Evolutionary conservation across 1,140 invertebrate genomes (phyloP).

Genomic region (Drosophila carrolli): DNA sequence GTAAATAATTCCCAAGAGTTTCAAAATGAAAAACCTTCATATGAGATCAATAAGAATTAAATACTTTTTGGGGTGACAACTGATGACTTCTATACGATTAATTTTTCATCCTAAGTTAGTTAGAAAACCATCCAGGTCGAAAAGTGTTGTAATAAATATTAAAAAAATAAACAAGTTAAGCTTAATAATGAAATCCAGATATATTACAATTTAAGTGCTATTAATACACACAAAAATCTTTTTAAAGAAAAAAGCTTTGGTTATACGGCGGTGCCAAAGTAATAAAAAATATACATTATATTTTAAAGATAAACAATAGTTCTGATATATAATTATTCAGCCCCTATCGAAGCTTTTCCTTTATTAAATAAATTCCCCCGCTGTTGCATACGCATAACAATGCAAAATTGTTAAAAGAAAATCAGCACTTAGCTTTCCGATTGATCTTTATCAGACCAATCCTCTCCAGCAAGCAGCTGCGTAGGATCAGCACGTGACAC

Average conservation of each 20-base stretch:
- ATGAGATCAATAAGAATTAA: neutral
- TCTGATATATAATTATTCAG: neutral
- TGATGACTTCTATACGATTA: too few species aligned
- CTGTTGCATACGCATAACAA: neutral
- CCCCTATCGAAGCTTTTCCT: neutral
- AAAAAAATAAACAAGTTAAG: too few species aligned
- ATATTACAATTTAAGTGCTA: too few species aligned
- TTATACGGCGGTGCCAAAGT: too few species aligned
- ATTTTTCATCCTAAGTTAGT: neutral
- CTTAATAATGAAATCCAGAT: too few species aligned
- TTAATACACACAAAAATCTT: too few species aligned
- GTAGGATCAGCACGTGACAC: conserved; percentile 47
- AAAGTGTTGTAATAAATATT: too few species aligned
- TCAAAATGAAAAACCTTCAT: neutral
- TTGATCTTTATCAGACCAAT: conserved; percentile 30
- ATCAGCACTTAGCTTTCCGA: conserved; percentile 25
- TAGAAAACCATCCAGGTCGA: too few species aligned
- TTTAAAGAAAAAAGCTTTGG: too few species aligned
- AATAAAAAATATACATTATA: too few species aligned
- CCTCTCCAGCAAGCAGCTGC: conserved; percentile 22
- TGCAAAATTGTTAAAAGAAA: neutral
- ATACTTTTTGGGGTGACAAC: too few species aligned
- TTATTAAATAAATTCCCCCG: neutral
- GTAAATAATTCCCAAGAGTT: neutral
- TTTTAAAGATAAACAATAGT: neutral